A percentile compares a stretch with the other conserved stretches of the same genome.
Conservation (phyloP, 2,888 invertebrate species). For the Sepioteuthis lessoniana region DNA sequence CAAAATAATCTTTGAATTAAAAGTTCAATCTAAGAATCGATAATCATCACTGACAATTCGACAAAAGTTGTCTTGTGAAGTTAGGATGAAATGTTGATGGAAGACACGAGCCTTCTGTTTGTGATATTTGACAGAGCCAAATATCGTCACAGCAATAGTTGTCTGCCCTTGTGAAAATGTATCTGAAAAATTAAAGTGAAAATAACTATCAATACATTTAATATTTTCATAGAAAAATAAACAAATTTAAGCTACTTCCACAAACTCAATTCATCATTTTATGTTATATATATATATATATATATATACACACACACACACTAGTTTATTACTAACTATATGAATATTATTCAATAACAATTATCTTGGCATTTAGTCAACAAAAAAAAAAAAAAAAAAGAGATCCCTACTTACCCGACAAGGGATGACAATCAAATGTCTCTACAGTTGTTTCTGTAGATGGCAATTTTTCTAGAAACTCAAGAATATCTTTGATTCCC, state of each 20-base stretch:
- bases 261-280: no score
- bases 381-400: neutral
- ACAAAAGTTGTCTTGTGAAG: constrained; percentile 92
- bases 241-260: no score
- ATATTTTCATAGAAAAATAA: no score
- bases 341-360: no score
- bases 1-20: no score
- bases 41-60: constrained; percentile 93
- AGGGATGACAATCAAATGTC: constrained; percentile 90
- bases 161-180: constrained; percentile 84
- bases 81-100: constrained; percentile 86
- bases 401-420: constrained; percentile 82
- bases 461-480: constrained; percentile 89
- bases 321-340: no score
- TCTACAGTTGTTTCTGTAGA: constrained; percentile 84
- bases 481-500: constrained; percentile 88
- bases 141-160: constrained; percentile 88
- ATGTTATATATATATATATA: no score
- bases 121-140: constrained; percentile 86
- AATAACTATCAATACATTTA: neutral
- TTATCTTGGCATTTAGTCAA: no score
- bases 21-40: constrained; percentile 82
- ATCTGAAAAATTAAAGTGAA: constrained; percentile 77
- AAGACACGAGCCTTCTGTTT: constrained; percentile 75
- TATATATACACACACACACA: no score